A percentile compares a stretch with the other conserved stretches of the same genome.
phyloP scores from a whole-genome alignment of 1,140 invertebrate species.

The Euschistus heros region DNA sequence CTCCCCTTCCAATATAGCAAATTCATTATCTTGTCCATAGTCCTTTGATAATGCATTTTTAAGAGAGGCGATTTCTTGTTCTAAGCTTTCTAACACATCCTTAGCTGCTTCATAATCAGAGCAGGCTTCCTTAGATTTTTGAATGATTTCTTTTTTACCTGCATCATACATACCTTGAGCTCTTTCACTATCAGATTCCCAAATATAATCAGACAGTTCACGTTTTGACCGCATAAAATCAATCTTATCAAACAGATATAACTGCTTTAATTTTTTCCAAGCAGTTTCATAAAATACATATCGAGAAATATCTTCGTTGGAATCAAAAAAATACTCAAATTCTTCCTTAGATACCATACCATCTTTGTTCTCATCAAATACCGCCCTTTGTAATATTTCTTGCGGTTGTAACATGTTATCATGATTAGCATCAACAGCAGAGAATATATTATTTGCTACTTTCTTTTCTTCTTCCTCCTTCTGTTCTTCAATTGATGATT shows the following conservation, averaged over 20 bases:
- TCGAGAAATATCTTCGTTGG: slow-evolving; percentile 53
- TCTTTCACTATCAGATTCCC: neutral
- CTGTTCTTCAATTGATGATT: neutral
- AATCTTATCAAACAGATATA: slow-evolving; percentile 61
- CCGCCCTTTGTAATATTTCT: slow-evolving; percentile 64
- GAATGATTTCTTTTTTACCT: slow-evolving; percentile 27
- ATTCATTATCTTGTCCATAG: slow-evolving; percentile 84
- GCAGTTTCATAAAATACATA: slow-evolving; percentile 57
- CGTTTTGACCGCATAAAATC: slow-evolving; percentile 33
- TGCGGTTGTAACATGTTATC: slow-evolving; percentile 48
- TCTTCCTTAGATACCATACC: slow-evolving; percentile 78
- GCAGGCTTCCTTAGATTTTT: slow-evolving; percentile 70
- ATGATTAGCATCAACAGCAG: neutral
- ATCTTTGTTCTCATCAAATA: slow-evolving; percentile 82
- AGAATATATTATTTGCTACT: neutral
- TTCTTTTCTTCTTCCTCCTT: neutral
- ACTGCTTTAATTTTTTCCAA: slow-evolving; percentile 69
- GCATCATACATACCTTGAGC: neutral
- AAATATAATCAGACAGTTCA: neutral
- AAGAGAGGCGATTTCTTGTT: slow-evolving; percentile 66
- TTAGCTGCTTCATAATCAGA: slow-evolving; percentile 68
- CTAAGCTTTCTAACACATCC: slow-evolving; percentile 59
- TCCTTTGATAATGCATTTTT: slow-evolving; percentile 70
- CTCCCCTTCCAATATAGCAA: slow-evolving; percentile 72
- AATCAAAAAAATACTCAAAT: slow-evolving; percentile 56